phyloP scores from a whole-genome alignment of 2,797 vertebrate species.

The Lepus oiostolus region DNA sequence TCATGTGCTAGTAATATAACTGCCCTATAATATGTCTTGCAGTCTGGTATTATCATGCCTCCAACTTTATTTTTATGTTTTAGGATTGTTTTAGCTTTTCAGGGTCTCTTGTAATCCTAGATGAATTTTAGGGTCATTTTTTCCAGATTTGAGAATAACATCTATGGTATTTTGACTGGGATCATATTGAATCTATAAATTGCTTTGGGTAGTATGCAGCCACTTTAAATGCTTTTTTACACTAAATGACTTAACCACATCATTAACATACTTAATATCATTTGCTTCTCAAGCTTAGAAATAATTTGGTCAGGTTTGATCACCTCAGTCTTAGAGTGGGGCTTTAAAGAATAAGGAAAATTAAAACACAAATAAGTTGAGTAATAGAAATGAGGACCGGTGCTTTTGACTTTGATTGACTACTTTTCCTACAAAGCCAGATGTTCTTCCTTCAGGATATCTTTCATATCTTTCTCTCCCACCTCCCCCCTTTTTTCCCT shows the following conservation, averaged over 20 bases:
- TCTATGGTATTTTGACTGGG: too few species aligned
- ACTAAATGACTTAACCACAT: neutral
- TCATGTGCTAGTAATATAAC: too few species aligned
- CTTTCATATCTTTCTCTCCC: neutral
- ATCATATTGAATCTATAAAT: too few species aligned
- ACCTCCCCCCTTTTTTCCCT: neutral
- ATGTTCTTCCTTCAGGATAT: constrained; percentile 62
- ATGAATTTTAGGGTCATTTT: too few species aligned
- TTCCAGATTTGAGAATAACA: too few species aligned
- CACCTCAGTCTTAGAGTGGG: constrained; percentile 23
- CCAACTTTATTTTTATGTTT: too few species aligned
- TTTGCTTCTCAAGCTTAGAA: constrained; percentile 35
- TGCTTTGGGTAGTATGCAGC: too few species aligned
- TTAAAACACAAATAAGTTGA: constrained; percentile 47
- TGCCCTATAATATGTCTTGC: too few species aligned
- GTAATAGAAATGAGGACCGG: constrained; percentile 5
- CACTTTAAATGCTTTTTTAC: neutral
- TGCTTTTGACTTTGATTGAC: constrained; percentile 69
- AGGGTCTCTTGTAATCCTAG: too few species aligned
- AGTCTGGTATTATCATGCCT: too few species aligned
- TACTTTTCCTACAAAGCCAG: constrained; percentile 64
- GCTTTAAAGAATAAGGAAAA: constrained; percentile 29
- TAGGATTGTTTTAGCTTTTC: too few species aligned
- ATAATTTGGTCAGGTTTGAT: neutral
- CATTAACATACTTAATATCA: constrained; percentile 7